Base-by-base conservation (phyloP, 2,797 vertebrate species). In the Eptatretus atami region DNA sequence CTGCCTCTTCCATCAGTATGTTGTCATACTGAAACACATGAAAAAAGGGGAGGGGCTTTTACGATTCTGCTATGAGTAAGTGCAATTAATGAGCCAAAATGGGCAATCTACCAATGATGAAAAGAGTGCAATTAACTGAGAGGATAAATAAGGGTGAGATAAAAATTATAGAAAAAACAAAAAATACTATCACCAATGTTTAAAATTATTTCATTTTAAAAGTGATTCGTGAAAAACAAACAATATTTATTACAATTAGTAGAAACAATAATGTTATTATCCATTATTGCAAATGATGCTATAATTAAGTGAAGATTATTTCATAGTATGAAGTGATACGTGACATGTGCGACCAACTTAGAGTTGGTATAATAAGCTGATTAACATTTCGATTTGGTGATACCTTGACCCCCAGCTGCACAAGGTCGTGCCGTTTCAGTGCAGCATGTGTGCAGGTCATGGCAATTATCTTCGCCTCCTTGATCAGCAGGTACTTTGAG, bases 361-460 rank as follows among this genome's bases (percentile, higher is more conserved):
- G 15, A 31, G 44, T 19, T 63, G 52, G 14, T 53, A n/a, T 53
- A 63, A 63, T 65, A 65, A 13, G 53, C 19, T 63, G n/a, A 53
- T 65, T 63, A 64, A 19, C 14, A 19, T n/a, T 15, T 64, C n/a
- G 63, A 66, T 53, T 53, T 11, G 10, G 11, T n/a, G 67, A 68
- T 75, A 98, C 92, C 81, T 98, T 98, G 70, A 98, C 96, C 64
- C 84, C 87, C 64, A 98, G 74, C 73, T 98, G 85, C 70, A 98
- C 92, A 63, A 98, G 78, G 73, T 98, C 92, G 19, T 94, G 90
- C 64, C 92, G 82, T 74, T 98, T 98, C 69, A 98, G 80, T 64
- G 92, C 92, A 60, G 92, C 90, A 9, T 98, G 92, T n/a, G 92
- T 98, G 68, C 92, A 98, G 65, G 92, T 98, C 92, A 98, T 98